Conservation (phyloP, 2,113 vertebrate genomes). For the Ibidorhyncha struthersii region DNA sequence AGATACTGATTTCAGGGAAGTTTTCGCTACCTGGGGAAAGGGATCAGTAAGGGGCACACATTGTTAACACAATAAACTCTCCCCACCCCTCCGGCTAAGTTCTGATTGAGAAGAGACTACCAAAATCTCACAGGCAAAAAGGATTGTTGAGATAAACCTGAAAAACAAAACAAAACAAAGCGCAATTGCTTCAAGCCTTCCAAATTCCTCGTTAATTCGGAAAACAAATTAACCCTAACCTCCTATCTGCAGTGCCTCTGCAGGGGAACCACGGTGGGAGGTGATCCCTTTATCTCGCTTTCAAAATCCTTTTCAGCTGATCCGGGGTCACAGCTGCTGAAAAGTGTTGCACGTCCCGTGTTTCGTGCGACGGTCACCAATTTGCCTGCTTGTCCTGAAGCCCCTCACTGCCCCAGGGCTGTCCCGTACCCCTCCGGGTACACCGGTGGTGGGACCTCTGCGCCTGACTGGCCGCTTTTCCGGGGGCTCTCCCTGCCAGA, state of each 20-base stretch:
- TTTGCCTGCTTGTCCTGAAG: neutral
- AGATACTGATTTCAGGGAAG: neutral
- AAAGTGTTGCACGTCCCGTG: neutral
- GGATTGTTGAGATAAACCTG: neutral
- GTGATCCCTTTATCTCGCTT: constrained; percentile 26
- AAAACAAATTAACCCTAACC: constrained; percentile 42
- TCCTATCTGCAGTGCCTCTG: constrained; percentile 1
- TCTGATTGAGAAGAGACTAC: neutral
- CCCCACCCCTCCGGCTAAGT: neutral
- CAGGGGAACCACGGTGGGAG: neutral
- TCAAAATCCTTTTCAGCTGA: constrained; percentile 43
- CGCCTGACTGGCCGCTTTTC: fast-evolving
- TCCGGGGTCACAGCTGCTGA: neutral
- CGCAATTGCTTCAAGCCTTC: neutral
- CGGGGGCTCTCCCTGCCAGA: neutral
- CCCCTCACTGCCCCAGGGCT: neutral
- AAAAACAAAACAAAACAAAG: neutral
- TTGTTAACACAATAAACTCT: neutral
- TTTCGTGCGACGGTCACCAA: neutral
- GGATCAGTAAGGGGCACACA: neutral
- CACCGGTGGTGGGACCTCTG: neutral
- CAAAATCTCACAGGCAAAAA: neutral
- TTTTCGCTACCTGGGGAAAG: neutral
- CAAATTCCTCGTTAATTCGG: constrained; percentile 22
- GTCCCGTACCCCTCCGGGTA: neutral